Evolutionary conservation across 2,797 vertebrate species (phyloP), one percentile per base, ranked within the genome.

Genomic region (Ptychadena robeensis): DNA sequence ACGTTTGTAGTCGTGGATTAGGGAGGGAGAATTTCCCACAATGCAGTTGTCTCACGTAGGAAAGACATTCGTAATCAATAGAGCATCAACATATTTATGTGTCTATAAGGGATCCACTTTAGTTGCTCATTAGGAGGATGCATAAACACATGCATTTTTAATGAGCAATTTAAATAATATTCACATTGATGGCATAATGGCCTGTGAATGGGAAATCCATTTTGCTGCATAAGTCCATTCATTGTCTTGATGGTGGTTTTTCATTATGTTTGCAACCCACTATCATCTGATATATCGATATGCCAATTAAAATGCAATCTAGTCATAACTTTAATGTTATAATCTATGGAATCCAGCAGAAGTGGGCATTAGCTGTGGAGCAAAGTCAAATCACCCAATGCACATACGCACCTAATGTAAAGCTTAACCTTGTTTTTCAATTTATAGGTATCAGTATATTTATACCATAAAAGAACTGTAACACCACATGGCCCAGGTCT

Each of bases 91-190:
- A 67, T 48, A 67, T 78, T 38, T 30, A 67, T 53, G 64, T 32
- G 38, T 48, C 40, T 22, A 34, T 63, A 64, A 63, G 48, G 22
- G n/a, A 2, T 28, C 18, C 66, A 14, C 63, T 31, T 53, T 78
- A 68, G 32, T 53, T 38, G 66, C 64, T 57, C 30, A 34, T 66
- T 32, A 53, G 64, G 40, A 34, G 40, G 30, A 27, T 34, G 8
- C 66, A 68, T 27, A 78, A 35, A 66, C 12, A 67, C 75, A 68
- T 78, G 38, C 40, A 78, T 57, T 35, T 78, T 78, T 78, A 68
- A 78, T 78, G 40, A 34, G 1, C 22, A 18, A 34, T 68, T 53
- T 25, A 67, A 44, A 63, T 12, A 57, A 34, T 53, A 66, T 34
- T n/a, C 15, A 15, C 48, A 44, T 78, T 18, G 27, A 67, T 37